Evolutionary conservation across 2,797 vertebrate species (phyloP).

Genomic region (Chelmon rostratus): DNA sequence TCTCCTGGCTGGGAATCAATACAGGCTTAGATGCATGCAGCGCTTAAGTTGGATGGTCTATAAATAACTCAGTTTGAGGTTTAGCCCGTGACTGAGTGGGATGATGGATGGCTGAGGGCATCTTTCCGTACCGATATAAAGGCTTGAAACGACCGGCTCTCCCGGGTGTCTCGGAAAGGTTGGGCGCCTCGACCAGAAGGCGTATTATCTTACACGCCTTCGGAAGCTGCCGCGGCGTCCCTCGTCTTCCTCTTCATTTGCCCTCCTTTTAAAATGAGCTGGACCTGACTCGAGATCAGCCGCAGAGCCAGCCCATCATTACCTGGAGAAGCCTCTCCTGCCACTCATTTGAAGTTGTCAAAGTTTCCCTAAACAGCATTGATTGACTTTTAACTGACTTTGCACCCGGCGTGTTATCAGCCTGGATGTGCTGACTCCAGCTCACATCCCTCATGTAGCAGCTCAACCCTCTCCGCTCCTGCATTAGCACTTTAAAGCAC

Average conservation of each 20-base stretch:
- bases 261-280: constrained; percentile 9
- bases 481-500: constrained; percentile 81
- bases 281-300: constrained; percentile 35
- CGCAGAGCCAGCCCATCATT: constrained; percentile 35
- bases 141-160: constrained; percentile 44
- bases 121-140: constrained; percentile 38
- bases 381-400: constrained; percentile 80
- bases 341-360: constrained; percentile 56
- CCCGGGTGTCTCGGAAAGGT: constrained; percentile 31
- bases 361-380: constrained; percentile 63
- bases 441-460: constrained; percentile 49
- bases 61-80: constrained; percentile 60
- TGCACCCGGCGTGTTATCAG: constrained; percentile 66
- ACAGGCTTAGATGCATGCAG: constrained; percentile 53
- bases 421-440: constrained; percentile 72
- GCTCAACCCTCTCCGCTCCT: constrained; percentile 40
- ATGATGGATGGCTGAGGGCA: constrained; percentile 40
- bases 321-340: constrained; percentile 25
- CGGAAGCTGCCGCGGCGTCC: constrained; percentile 14
- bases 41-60: constrained; percentile 41
- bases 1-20: constrained; percentile 58
- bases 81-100: constrained; percentile 6
- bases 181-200: constrained; percentile 17
- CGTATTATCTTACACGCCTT: constrained; percentile 26
- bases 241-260: constrained; percentile 5